phyloP scores from a whole-genome alignment of 1,140 invertebrate genomes.

The Monomorium pharaonis region DNA sequence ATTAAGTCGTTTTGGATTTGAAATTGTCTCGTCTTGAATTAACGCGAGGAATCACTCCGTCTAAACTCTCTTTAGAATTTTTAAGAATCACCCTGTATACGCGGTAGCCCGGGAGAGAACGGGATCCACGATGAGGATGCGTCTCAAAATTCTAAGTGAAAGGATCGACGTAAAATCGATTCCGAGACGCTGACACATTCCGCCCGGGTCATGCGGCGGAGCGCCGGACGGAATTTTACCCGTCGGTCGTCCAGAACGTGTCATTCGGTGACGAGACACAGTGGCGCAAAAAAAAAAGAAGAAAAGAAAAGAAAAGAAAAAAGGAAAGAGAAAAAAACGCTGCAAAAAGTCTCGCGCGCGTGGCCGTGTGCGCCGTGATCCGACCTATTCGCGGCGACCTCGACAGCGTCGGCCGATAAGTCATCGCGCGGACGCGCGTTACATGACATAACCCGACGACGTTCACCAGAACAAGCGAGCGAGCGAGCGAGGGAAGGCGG shows the following conservation, averaged over 20 bases:
- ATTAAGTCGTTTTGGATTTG: too few relatives aligned
- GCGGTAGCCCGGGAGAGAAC: too few relatives aligned
- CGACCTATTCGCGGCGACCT: constrained; percentile 73
- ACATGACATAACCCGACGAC: constrained; percentile 74
- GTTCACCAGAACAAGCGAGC: constrained; percentile 48
- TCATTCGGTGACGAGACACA: background rate
- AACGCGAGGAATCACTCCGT: too few relatives aligned
- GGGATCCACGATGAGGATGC: background rate
- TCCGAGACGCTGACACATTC: background rate
- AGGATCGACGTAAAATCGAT: background rate
- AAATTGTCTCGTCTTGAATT: too few relatives aligned
- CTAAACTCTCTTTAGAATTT: too few relatives aligned
- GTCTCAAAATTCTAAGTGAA: constrained; percentile 13
- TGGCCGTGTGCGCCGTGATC: constrained; percentile 18
- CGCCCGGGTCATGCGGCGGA: background rate
- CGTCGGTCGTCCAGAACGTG: too few relatives aligned
- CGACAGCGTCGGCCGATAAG: constrained; percentile 71
- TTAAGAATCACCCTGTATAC: too few relatives aligned
- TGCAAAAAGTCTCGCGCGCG: background rate
- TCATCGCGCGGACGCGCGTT: constrained; percentile 69
- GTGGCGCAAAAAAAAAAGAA: background rate
- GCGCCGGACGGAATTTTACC: background rate
- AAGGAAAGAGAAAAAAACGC: background rate
- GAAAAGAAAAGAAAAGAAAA: background rate
- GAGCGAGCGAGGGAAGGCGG: background rate